phyloP scores from a whole-genome alignment of 1,140 invertebrate species.

The Bombus haemorrhoidalis region DNA sequence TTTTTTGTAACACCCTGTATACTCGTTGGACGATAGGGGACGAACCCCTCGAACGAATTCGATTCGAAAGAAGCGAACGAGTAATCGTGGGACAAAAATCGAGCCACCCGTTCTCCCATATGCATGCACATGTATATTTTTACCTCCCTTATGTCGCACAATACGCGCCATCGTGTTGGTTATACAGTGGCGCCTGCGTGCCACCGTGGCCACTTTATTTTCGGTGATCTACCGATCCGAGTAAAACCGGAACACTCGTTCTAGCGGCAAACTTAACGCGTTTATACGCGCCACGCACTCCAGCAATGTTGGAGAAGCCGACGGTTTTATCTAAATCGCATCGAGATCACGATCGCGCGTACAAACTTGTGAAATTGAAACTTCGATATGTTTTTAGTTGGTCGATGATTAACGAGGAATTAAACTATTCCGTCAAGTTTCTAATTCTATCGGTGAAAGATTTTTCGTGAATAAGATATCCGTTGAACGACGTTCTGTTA shows the following conservation, averaged over 20 bases:
- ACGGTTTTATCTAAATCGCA: slow-evolving; percentile 8
- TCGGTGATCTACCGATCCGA: slow-evolving; percentile 36
- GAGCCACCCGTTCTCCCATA: slow-evolving; percentile 45
- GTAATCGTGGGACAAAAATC: slow-evolving; percentile 55
- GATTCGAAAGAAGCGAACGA: slow-evolving; percentile 49
- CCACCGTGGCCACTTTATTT: slow-evolving; percentile 30
- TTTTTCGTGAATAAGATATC: not conserved
- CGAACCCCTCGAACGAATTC: slow-evolving; percentile 33
- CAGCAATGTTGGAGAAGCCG: too few species aligned
- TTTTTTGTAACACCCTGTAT: slow-evolving; percentile 29
- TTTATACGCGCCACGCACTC: not conserved
- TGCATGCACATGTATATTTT: slow-evolving; percentile 47
- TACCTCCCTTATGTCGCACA: slow-evolving; percentile 53
- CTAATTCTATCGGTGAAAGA: not conserved
- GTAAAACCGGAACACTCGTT: slow-evolving; percentile 22
- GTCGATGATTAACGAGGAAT: not conserved
- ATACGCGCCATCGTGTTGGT: not conserved
- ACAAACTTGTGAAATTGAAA: not conserved
- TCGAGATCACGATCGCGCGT: not conserved
- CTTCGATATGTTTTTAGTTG: not conserved
- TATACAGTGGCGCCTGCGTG: slow-evolving; percentile 28
- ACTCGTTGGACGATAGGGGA: not conserved
- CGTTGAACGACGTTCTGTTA: too few species aligned
- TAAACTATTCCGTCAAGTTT: not conserved
- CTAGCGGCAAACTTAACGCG: slow-evolving; percentile 39